Base-by-base conservation (phyloP, 2,113 vertebrate species). In the Misgurnus anguillicaudatus region DNA sequence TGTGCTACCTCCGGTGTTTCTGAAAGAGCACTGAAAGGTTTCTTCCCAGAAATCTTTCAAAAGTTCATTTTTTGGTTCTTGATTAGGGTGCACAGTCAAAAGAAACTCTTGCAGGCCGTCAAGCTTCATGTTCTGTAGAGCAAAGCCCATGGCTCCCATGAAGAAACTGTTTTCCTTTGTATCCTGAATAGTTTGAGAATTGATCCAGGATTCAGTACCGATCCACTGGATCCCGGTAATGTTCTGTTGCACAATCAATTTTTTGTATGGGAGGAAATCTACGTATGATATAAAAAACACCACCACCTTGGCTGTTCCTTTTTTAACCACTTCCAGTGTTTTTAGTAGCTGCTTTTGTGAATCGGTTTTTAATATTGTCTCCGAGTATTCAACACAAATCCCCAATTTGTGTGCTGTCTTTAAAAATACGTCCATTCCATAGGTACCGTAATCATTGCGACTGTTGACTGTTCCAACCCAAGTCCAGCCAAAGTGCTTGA, bases 341-440 rank as follows among this genome's bases (percentile, higher is more conserved):
- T 80, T 82, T 4, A 66, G 58, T 9, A 86, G 53, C 70, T 80
- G 82, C 31, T 82, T 69, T 57, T 11, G 19, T 21, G 80, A n/a
- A 19, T 86, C 51, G 8, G 80, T 84, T 69, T 88, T 87, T 9
- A 88, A 90, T 64, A 93, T 88, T 62, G 88, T 83, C 66, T 89
- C 91, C 21, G 91, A 91, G 67, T 92, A 93, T 65, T 92, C 93
- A 58, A 94, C 69, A 74, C 93, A 87, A 63, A 88, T 79, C 0
- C 83, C 84, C 42, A 80, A 63, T 9, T 82, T 21, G n/a, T 76
- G 9, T 4, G 87, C 83, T 21, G 65, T 78, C 57, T 86, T 45
- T 8, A 62, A 4, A 79, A 88, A 88, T 0, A 81, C 78, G n/a
- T 81, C 79, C 64, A 87, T 87, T 14, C 85, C 87, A 17, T n/a